Evolutionary conservation across 2,797 vertebrate species (phyloP), one percentile per base, ranked within the genome.

Genomic region (Lepilemur septentrionalis): DNA sequence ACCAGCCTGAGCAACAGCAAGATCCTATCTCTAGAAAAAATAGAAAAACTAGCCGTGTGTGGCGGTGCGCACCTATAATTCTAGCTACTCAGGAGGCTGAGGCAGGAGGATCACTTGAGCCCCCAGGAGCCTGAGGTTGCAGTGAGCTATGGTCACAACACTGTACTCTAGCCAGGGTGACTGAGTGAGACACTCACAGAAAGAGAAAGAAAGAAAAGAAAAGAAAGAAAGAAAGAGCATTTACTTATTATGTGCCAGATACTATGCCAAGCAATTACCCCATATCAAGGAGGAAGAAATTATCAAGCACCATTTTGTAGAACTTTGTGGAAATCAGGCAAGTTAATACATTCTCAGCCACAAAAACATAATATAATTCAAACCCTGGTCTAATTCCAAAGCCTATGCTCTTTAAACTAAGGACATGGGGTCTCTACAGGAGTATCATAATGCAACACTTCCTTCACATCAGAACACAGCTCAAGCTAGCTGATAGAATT

Each of bases 371-470:
- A 5, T 72, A 83, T 79, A 25, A 82, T 69, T 93, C n/a, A 85
- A 95, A 86, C n/a, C 7, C 41, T 61, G 11, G 25, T 83, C 35
- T 89, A 82, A 94, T 92, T 89, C 61, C 35, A 96, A 96, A 92
- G 28, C 48, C 43, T 86, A 14, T 72, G 38, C 1, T 90, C 50
- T 73, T 80, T 79, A 43, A 72, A 85, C 38, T 87, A 95, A 76
- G n/a, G 41, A 72, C 46, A 93, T 22, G n/a, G 57, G 50, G 48
- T 63, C 46, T 63, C 46, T 72, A 81, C 13, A 50, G 12, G 30
- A 95, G 3, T 38, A 38, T 73, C 41, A 30, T 72, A 73, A 86
- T n/a, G 22, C 23, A 91, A 50, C 48, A 48, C 10, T 89, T 75
- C 70, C 59, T 86, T 96, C 72, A 92, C 4, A 9, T 92, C 52